Evolutionary conservation across 2,113 vertebrate species (phyloP).

Genomic region (Sporophila hypoxantha): DNA sequence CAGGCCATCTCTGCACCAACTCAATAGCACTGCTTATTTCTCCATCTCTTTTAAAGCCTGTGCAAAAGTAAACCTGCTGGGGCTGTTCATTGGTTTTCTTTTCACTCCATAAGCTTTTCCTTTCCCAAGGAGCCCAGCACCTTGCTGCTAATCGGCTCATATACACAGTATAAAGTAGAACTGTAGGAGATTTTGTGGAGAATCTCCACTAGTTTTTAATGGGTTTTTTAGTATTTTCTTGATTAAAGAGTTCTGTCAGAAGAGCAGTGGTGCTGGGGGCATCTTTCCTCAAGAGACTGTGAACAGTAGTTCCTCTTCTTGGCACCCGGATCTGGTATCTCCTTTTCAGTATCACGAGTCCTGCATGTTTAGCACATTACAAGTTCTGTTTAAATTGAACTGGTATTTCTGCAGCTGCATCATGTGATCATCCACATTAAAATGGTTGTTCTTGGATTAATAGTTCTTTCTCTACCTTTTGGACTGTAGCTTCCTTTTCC

Average conservation of each 20-base stretch:
- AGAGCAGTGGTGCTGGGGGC: neutral
- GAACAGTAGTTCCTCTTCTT: slow-evolving; percentile 1
- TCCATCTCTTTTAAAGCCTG: slow-evolving; percentile 13
- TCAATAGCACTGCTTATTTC: slow-evolving; percentile 29
- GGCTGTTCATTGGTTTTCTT: slow-evolving; percentile 18
- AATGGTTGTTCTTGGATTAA: slow-evolving; percentile 47
- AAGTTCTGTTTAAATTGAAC: slow-evolving; percentile 26
- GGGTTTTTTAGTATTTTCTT: neutral
- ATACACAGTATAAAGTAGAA: neutral
- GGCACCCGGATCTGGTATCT: neutral
- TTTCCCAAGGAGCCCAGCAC: slow-evolving; percentile 13
- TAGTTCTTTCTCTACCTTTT: slow-evolving; percentile 48
- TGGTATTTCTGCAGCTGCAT: slow-evolving; percentile 11
- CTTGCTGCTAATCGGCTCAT: neutral
- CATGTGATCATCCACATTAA: slow-evolving; percentile 19
- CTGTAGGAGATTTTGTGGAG: neutral
- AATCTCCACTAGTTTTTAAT: neutral
- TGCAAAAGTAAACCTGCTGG: slow-evolving; percentile 32
- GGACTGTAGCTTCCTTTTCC: slow-evolving; percentile 36
- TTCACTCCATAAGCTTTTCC: neutral
- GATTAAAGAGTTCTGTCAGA: slow-evolving; percentile 6
- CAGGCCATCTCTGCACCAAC: slow-evolving; percentile 8
- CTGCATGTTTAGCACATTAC: neutral
- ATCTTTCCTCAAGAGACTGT: neutral
- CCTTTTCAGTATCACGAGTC: neutral